Evolutionary conservation across 2,797 vertebrate genomes (phyloP).

Genomic region (Diceros bicornis): DNA sequence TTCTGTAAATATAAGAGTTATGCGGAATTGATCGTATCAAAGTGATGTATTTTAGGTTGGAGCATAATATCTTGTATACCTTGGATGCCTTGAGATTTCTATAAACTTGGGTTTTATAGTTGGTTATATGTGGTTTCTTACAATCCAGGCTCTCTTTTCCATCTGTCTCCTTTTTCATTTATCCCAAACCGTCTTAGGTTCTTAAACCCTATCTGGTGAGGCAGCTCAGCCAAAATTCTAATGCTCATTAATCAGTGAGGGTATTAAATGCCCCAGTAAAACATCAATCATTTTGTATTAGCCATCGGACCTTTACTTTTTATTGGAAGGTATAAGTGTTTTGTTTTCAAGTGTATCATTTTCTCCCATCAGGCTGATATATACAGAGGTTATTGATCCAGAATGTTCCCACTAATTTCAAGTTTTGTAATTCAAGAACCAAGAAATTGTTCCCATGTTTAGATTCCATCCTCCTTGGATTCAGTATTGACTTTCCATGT

Average conservation of each 20-base stretch:
- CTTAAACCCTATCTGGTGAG: constrained; percentile 40
- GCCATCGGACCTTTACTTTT: constrained; percentile 42
- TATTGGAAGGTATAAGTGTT: constrained; percentile 12
- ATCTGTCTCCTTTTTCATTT: constrained; percentile 72
- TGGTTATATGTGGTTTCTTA: background rate
- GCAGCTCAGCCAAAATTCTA: constrained; percentile 60
- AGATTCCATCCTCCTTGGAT: background rate
- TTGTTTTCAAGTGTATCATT: constrained; percentile 44
- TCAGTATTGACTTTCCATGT: background rate
- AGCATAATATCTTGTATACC: background rate
- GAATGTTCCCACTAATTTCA: background rate
- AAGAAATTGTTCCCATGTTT: constrained; percentile 10
- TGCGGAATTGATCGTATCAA: constrained; percentile 80
- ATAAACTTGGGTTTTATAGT: constrained; percentile 70
- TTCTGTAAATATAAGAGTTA: constrained; percentile 84
- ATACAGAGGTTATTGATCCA: constrained; percentile 11
- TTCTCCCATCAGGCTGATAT: constrained; percentile 13
- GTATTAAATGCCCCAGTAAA: constrained; percentile 16
- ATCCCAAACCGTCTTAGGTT: constrained; percentile 55
- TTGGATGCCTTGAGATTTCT: constrained; percentile 74
- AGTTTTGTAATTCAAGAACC: constrained; percentile 30
- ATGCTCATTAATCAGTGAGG: constrained; percentile 48
- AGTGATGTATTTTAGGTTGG: constrained; percentile 61
- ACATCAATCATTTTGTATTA: constrained; percentile 17
- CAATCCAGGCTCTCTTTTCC: constrained; percentile 74